These are phyloP conservation scores for Papilio glaucus DNA, from an alignment of 1,140 invertebrate species.

Conservation along the genomic window DNA sequence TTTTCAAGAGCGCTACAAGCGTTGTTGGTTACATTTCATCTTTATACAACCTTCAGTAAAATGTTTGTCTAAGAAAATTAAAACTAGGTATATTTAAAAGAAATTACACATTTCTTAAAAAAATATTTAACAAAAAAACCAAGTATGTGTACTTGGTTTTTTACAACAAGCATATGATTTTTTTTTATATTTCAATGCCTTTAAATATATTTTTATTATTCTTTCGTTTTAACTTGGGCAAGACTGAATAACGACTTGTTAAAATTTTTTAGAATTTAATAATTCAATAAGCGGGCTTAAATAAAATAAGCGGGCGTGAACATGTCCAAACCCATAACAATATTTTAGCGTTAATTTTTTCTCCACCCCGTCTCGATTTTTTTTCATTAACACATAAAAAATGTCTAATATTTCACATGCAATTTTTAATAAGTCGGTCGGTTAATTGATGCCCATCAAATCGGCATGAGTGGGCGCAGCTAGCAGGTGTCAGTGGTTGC, in stretches of 20 bases:
- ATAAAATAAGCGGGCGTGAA: no score
- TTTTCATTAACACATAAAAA: background rate
- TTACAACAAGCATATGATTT: no score
- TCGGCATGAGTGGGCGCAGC: conserved; percentile 21
- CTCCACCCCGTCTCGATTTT: no score
- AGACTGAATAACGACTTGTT: no score
- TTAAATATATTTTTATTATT: no score
- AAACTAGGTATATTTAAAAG: background rate
- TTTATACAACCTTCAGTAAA: conserved; percentile 13
- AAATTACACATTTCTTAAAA: background rate
- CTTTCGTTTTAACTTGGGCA: no score
- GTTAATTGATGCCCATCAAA: background rate
- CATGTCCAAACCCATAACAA: no score
- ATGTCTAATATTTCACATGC: background rate
- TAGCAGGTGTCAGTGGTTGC: conserved; percentile 20
- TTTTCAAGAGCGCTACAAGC: conserved; percentile 33
- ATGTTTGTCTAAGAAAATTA: conserved; percentile 17
- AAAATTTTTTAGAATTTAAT: no score
- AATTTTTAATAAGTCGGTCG: background rate
- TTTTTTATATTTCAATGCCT: no score
- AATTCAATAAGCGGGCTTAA: no score
- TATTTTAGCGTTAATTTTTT: no score
- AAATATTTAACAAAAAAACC: background rate
- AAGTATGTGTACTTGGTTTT: no score
- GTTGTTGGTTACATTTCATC: conserved; percentile 34